A percentile compares a stretch with the other conserved stretches of the same genome.
These are phyloP conservation scores for Euwallacea fornicatus DNA, from an alignment of 1,140 invertebrate genomes.

Conservation along the genomic window DNA sequence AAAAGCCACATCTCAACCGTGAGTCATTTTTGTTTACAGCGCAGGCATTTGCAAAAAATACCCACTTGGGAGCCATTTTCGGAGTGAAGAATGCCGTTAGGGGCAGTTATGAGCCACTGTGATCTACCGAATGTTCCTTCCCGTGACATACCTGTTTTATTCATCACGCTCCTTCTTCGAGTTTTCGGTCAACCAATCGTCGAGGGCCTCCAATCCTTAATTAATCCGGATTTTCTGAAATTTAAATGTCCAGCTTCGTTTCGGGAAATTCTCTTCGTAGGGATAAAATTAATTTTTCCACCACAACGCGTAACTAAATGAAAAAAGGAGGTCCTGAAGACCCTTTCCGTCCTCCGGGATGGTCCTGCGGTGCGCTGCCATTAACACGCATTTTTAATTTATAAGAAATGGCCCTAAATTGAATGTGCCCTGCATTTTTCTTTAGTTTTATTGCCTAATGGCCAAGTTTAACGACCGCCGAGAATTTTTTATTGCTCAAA, in stretches of 20 bases:
- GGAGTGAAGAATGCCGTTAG: too few relatives aligned
- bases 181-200: constrained; percentile 39
- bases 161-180: constrained; percentile 48
- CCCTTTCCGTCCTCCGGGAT: constrained; percentile 30
- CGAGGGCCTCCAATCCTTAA: constrained; percentile 34
- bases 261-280: constrained; percentile 24
- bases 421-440: constrained; percentile 36
- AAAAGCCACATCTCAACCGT: too few relatives aligned
- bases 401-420: constrained; percentile 35
- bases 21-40: too few relatives aligned
- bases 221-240: constrained; percentile 35
- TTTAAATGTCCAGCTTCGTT: constrained; percentile 27
- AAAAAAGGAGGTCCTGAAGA: constrained; percentile 24
- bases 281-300: constrained; percentile 37
- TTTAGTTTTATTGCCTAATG: constrained; percentile 38
- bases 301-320: constrained; percentile 24
- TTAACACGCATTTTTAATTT: constrained; percentile 38
- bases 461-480: constrained; percentile 22
- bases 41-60: too few relatives aligned
- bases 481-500: constrained; percentile 27
- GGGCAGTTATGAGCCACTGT: too few relatives aligned
- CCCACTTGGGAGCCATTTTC: too few relatives aligned
- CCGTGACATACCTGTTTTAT: constrained; percentile 50
- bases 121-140: not conserved
- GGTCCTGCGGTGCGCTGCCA: constrained; percentile 21